These are phyloP conservation scores for Nemoura dubitans DNA, from an alignment of 2,888 invertebrate genomes.

Conservation along the genomic window DNA sequence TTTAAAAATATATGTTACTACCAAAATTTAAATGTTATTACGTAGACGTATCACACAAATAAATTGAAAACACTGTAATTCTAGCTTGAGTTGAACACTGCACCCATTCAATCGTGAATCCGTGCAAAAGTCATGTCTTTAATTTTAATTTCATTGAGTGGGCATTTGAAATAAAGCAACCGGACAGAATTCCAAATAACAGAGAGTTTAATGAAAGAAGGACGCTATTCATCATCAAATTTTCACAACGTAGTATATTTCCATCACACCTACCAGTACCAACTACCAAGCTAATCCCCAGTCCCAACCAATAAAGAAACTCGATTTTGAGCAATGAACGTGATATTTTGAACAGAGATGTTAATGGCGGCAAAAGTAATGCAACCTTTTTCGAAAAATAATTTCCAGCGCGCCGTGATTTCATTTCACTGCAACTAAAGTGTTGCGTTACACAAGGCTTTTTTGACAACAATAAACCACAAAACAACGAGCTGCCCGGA, in stretches of 20 bases:
- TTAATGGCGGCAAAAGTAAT: no score
- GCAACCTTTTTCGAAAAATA: no score
- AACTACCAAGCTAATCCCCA: no score
- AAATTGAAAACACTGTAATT: background rate
- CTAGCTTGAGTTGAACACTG: constrained; percentile 8
- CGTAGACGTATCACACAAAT: background rate
- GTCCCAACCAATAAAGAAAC: no score
- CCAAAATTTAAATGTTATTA: background rate
- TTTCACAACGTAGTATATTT: no score
- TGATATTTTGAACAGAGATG: no score
- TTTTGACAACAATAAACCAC: background rate
- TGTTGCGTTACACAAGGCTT: background rate
- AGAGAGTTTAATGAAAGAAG: background rate
- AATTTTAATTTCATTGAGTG: constrained; percentile 22
- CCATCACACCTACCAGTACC: no score
- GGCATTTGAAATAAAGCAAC: background rate
- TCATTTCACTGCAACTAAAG: no score
- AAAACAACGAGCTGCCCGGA: background rate
- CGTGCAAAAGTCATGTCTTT: constrained; percentile 1
- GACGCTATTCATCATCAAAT: background rate
- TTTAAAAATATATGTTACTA: no score
- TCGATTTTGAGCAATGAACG: no score
- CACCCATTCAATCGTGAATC: constrained; percentile 21
- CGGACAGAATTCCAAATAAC: background rate
- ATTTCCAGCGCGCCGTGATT: no score